These are phyloP conservation scores for Drosophila subobscura DNA, from an alignment of 1,140 invertebrate genomes.

Conservation along the genomic window DNA sequence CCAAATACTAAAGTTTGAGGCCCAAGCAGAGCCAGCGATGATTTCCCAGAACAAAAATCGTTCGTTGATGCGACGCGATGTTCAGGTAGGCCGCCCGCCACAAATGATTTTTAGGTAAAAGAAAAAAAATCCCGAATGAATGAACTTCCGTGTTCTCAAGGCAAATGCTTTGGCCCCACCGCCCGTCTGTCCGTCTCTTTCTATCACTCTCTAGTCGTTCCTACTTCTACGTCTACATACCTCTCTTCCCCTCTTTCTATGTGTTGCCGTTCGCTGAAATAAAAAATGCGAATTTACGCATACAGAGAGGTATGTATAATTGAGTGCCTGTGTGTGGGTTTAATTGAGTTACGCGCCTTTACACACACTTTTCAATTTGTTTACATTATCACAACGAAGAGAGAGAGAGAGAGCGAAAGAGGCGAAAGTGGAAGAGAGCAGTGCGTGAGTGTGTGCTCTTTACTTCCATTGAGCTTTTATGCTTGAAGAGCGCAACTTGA, in stretches of 20 bases:
- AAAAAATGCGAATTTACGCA: constrained; percentile 40
- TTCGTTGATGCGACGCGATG: constrained; percentile 36
- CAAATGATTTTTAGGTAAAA: constrained; percentile 40
- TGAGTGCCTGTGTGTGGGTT: constrained; percentile 26
- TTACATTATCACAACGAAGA: constrained; percentile 38
- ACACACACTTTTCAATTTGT: constrained; percentile 54
- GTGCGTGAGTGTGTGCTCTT: constrained; percentile 9
- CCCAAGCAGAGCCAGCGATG: background rate
- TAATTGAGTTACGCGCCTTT: constrained; percentile 48
- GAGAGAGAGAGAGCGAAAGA: background rate
- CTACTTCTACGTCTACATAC: background rate
- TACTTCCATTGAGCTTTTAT: too few species aligned
- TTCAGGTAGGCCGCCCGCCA: constrained; percentile 31
- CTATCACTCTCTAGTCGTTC: constrained; percentile 1
- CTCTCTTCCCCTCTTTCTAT: constrained; percentile 16
- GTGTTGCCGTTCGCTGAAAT: constrained; percentile 4
- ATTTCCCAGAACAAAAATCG: constrained; percentile 28
- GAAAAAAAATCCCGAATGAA: constrained; percentile 22
- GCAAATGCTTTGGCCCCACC: constrained; percentile 29
- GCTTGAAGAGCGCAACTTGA: too few species aligned
- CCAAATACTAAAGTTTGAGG: constrained; percentile 12
- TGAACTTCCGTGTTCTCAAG: constrained; percentile 53
- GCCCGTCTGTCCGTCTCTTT: constrained; percentile 16
- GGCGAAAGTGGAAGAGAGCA: background rate
- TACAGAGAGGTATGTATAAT: constrained; percentile 22